Base-by-base conservation (phyloP, 2,888 invertebrate species). In the Chrysolina oricalcia region DNA sequence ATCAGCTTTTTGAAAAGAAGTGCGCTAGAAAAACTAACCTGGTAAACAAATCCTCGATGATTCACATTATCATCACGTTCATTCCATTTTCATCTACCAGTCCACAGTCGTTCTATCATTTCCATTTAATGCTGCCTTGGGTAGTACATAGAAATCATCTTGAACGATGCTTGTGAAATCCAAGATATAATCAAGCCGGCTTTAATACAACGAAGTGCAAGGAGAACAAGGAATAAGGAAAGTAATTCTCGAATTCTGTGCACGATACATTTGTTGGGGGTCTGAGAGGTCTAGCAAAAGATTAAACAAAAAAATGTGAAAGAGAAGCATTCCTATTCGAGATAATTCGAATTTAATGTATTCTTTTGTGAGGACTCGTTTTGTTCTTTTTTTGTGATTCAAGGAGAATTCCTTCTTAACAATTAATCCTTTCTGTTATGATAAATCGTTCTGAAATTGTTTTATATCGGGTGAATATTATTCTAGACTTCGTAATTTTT, bases 231-330 rank as follows among this genome's bases (percentile, higher is more conserved):
- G 13, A 53, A 21, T 5, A 11, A 53, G 21, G 53, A 53, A 53
- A 23, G 53, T 21, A 19, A 21, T 53, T 53, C 53, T 23, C 21
- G 53, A 53, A 53, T 23, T 23, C 53, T 21, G 53, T 21, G 10
- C 21, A 53, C 53, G 53, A 53, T 53, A 53, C 21, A 53, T 21
- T 53, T 53, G 53, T 53, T 53, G 53, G 53, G 27, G 53, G 13
- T 53, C 53, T 48, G 19, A 53, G 50, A 53, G 50, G 50, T 50
- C 50, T 50, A 50, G 50, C 11, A 10, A 53, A 21, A 53, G 17
- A 53, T 53, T 53, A 21, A 5, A 0, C 2, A 10, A 50, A 53
- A 48, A 48, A 53, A 19, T 53, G 53, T n/a, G 13, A 53, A 53
- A 17, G 53, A 53, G 53, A 19, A 53, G 21, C 53, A 21, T 21